These are phyloP conservation scores for Apus apus DNA, from an alignment of 2,113 vertebrate species.

Conservation along the genomic window DNA sequence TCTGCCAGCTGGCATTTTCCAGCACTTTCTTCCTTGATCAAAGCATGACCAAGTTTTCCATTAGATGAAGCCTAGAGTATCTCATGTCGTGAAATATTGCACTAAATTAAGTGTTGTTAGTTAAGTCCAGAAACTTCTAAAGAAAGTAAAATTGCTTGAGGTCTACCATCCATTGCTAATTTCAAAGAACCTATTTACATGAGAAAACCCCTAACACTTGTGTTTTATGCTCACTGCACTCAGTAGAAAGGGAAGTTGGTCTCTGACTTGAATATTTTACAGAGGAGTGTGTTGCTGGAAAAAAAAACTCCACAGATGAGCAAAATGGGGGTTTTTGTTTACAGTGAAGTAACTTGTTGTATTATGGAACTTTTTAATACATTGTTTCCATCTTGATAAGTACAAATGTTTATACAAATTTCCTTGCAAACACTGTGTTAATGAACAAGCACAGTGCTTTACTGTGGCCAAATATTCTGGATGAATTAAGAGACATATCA, in stretches of 20 bases:
- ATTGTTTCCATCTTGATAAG: not conserved
- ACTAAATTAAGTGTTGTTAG: not conserved
- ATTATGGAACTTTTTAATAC: not conserved
- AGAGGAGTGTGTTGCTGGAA: not conserved
- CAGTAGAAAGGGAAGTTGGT: not conserved
- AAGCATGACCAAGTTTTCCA: not conserved
- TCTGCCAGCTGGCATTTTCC: not conserved
- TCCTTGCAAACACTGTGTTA: not conserved
- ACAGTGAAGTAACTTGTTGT: not conserved
- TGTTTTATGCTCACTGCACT: not conserved
- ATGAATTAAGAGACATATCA: not conserved
- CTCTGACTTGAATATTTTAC: not conserved
- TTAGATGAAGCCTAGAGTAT: not conserved
- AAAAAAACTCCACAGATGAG: not conserved
- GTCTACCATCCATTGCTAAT: not conserved
- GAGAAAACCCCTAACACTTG: fast-evolving
- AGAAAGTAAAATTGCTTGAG: not conserved
- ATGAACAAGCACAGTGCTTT: not conserved
- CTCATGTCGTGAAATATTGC: not conserved
- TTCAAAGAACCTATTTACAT: not conserved
- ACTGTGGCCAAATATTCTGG: not conserved
- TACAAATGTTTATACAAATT: not conserved
- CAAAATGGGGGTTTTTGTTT: not conserved
- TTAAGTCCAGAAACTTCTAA: not conserved
- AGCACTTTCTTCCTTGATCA: not conserved